These are phyloP conservation scores for Teinopalpus imperialis DNA, from an alignment of 2,888 invertebrate genomes.

Conservation along the genomic window DNA sequence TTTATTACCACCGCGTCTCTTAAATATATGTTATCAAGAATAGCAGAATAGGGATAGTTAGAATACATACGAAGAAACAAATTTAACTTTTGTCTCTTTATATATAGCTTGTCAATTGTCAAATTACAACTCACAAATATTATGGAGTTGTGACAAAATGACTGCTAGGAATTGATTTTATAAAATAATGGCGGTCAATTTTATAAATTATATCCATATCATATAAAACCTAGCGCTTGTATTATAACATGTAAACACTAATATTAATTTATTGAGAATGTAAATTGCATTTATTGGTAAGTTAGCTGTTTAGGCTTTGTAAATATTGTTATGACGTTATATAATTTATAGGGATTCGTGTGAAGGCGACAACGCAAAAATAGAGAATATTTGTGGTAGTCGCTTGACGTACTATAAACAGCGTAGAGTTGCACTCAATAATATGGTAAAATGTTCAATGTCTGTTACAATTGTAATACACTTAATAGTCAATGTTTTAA, in stretches of 20 bases:
- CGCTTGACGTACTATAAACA: conserved; percentile 61
- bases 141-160: conserved; percentile 53
- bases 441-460: conserved; percentile 54
- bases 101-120: conserved; percentile 29
- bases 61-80: conserved; percentile 5
- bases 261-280: conserved; percentile 76
- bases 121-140: conserved; percentile 28
- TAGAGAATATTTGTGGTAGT: conserved; percentile 68
- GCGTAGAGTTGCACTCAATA: conserved; percentile 67
- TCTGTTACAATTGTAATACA: conserved; percentile 64
- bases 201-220: conserved; percentile 75
- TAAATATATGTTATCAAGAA: conserved; percentile 12
- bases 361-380: conserved; percentile 62
- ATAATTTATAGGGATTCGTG: conserved; percentile 78
- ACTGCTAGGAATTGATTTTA: conserved; percentile 60
- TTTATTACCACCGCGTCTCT: conserved; percentile 34
- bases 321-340: conserved; percentile 82
- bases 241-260: conserved; percentile 79
- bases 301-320: conserved; percentile 79
- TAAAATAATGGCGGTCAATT: conserved; percentile 66
- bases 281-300: conserved; percentile 80
- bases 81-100: conserved; percentile 27
- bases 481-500: conserved; percentile 66
- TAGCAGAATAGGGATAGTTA: conserved; percentile 16
- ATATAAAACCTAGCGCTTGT: conserved; percentile 77